Evolutionary conservation across 2,113 vertebrate genomes (phyloP).

Genomic region (Dicrurus megarhynchus): DNA sequence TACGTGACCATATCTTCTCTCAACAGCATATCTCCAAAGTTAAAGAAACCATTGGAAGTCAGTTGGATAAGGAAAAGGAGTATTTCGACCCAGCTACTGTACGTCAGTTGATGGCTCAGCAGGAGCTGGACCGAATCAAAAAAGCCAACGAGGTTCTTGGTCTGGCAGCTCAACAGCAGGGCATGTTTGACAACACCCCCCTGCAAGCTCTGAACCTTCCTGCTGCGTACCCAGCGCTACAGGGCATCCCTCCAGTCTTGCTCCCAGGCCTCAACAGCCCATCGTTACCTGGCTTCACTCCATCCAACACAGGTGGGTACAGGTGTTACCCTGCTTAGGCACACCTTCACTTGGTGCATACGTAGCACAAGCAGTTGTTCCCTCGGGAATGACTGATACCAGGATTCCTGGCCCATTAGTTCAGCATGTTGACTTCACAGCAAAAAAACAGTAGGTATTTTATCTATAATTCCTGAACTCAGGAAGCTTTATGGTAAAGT

Average conservation of each 20-base stretch:
- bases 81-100: constrained; percentile 99
- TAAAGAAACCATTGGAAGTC: constrained; percentile 98
- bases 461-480: neutral
- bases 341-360: neutral
- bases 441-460: neutral
- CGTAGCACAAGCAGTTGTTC: neutral
- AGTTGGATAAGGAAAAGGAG: constrained; percentile 98
- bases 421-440: neutral
- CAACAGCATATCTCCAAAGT: constrained; percentile 98
- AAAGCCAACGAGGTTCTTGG: constrained; percentile 98
- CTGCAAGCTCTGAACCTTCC: constrained; percentile 96
- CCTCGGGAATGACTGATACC: neutral
- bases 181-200: constrained; percentile 92
- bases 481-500: neutral
- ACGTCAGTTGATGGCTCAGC: constrained; percentile 98
- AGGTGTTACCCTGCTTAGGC: neutral
- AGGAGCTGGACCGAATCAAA: constrained; percentile 98
- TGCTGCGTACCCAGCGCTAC: constrained; percentile 89
- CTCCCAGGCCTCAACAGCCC: constrained; percentile 96
- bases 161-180: constrained; percentile 90
- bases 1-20: constrained; percentile 99
- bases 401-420: neutral
- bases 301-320: constrained; percentile 95
- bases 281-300: constrained; percentile 94
- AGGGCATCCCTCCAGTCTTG: constrained; percentile 96